Evolutionary conservation across 2,888 invertebrate species (phyloP).

Genomic region (Dasysyrphus albostriatus): DNA sequence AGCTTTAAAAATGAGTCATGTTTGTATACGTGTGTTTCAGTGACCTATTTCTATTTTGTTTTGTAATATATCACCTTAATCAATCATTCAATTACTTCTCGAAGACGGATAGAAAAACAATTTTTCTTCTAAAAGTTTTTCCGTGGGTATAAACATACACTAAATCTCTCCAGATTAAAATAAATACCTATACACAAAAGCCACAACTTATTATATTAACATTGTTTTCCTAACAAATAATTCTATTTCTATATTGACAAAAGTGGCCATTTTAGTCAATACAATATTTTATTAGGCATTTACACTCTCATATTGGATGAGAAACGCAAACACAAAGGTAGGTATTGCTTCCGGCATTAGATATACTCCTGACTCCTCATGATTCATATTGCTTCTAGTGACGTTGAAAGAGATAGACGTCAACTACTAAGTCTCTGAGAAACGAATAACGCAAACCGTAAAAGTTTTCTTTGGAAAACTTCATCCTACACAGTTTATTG

Average conservation of each 20-base stretch:
- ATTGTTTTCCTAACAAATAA: not conserved
- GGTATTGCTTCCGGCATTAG: not conserved
- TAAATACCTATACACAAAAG: slow-evolving; percentile 11
- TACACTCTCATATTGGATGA: not conserved
- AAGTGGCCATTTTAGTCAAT: slow-evolving; percentile 5
- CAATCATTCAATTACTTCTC: slow-evolving; percentile 8
- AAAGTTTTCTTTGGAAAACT: slow-evolving; percentile 15
- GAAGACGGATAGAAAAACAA: not conserved
- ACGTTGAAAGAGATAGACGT: slow-evolving; percentile 4
- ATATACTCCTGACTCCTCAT: not conserved
- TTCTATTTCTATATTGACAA: slow-evolving; percentile 6
- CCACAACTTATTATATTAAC: slow-evolving; percentile 1
- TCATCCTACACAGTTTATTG: slow-evolving; percentile 1
- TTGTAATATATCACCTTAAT: not conserved
- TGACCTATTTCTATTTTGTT: not conserved
- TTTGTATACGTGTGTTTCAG: not conserved
- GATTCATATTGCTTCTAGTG: not conserved
- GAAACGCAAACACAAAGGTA: slow-evolving; percentile 5
- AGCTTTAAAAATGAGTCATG: too few species aligned
- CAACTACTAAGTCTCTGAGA: not conserved
- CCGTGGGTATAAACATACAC: too few species aligned
- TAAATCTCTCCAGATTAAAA: slow-evolving; percentile 7
- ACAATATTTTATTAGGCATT: not conserved
- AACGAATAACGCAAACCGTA: not conserved
- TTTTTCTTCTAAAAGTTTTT: not conserved